Evolutionary conservation across 2,888 invertebrate species (phyloP).

Genomic region (Himalopsyche anomala): DNA sequence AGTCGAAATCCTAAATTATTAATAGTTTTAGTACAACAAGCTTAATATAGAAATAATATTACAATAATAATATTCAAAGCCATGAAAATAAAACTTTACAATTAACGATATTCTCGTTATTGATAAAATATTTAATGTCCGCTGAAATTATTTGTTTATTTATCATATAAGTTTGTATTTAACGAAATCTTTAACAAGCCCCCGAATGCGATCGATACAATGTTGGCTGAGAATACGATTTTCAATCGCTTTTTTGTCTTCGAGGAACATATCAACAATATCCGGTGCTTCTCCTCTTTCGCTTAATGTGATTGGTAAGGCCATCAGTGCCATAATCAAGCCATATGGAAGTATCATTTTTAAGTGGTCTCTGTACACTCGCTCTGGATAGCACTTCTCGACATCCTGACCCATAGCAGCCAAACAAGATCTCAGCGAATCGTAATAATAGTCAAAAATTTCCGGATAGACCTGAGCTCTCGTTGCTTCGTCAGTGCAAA

Average conservation of each 20-base stretch:
- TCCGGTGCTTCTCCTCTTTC: neutral
- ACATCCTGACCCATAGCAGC: constrained; percentile 5
- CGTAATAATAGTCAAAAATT: constrained; percentile 45
- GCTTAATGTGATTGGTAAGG: constrained; percentile 21
- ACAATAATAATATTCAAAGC: no score
- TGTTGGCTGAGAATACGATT: neutral
- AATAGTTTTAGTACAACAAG: no score
- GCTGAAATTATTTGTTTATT: no score
- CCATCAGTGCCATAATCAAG: constrained; percentile 9
- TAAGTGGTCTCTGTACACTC: constrained; percentile 32
- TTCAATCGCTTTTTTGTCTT: neutral
- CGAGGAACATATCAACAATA: constrained; percentile 13
- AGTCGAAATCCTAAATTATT: no score
- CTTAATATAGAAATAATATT: no score
- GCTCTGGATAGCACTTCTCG: constrained; percentile 35
- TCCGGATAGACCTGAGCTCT: constrained; percentile 11
- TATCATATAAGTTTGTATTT: neutral
- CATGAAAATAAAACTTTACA: no score
- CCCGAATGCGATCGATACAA: constrained; percentile 43
- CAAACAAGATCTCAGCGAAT: neutral
- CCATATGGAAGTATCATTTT: constrained; percentile 28
- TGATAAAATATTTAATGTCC: no score
- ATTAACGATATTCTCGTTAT: no score
- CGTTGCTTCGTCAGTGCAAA: constrained; percentile 44
- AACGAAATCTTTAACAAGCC: constrained; percentile 54